Evolutionary conservation across 2,888 invertebrate species (phyloP).

Genomic region (Tachina grossa): DNA sequence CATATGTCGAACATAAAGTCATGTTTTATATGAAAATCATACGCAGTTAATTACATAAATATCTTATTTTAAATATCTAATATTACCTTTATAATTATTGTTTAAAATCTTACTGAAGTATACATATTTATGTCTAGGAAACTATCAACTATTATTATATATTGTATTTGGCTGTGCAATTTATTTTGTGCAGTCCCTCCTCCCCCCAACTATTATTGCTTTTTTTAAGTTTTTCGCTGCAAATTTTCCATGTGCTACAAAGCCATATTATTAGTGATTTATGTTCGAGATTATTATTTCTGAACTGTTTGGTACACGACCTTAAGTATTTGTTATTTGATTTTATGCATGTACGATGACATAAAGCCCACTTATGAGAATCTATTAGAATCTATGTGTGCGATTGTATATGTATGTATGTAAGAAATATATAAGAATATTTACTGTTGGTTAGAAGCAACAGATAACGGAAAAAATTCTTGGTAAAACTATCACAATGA

Average conservation of each 20-base stretch:
- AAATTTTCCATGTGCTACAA: conserved; percentile 52
- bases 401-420: not conserved
- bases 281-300: conserved; percentile 67
- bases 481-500: not conserved
- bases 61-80: too few relatives aligned
- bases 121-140: not conserved
- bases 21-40: too few relatives aligned
- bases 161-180: not conserved
- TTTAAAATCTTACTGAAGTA: not conserved
- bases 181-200: not conserved
- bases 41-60: too few relatives aligned
- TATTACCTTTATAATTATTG: too few relatives aligned
- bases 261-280: conserved; percentile 68
- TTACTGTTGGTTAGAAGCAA: not conserved
- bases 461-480: not conserved
- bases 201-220: not conserved
- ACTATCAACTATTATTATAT: not conserved
- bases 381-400: conserved; percentile 16
- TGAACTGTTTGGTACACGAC: conserved; percentile 64
- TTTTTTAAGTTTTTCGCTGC: not conserved
- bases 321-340: conserved; percentile 70
- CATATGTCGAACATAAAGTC: conserved; percentile 80
- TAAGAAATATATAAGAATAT: not conserved
- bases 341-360: conserved; percentile 69
- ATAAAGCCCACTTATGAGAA: conserved; percentile 61